Conservation (phyloP, 1,140 invertebrate species). For the Alviniconcha marisindica region DNA sequence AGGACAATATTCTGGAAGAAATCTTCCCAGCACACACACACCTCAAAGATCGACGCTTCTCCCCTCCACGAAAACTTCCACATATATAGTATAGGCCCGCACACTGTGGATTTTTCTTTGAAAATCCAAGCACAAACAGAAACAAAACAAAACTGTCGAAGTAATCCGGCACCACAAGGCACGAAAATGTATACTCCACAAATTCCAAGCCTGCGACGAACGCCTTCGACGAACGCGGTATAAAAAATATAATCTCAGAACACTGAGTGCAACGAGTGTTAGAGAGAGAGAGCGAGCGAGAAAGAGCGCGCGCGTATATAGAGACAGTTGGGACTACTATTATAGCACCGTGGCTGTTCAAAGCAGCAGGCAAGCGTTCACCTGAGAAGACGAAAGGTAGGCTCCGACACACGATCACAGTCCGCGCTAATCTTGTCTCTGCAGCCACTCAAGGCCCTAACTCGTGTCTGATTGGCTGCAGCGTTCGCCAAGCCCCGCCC, state of each 20-base stretch:
- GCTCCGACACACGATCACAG: neutral
- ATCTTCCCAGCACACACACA: neutral
- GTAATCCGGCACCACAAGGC: no score
- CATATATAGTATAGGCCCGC: no score
- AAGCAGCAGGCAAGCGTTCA: neutral
- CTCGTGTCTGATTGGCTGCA: constrained; percentile 12
- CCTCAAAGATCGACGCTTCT: no score
- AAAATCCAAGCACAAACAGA: no score
- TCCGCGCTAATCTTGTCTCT: constrained; percentile 32
- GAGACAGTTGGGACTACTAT: neutral
- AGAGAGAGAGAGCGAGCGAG: neutral
- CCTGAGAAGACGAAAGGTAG: constrained; percentile 26
- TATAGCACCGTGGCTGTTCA: constrained; percentile 3
- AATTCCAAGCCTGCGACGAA: no score
- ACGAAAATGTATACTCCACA: constrained; percentile 13
- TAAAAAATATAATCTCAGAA: neutral
- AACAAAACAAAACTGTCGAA: no score
- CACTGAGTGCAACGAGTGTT: neutral
- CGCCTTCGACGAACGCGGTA: neutral
- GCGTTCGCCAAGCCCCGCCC: constrained; percentile 4
- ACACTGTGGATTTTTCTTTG: no score
- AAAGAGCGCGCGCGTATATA: neutral
- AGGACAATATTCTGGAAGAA: neutral
- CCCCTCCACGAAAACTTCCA: no score
- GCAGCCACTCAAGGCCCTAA: neutral